Conservation (phyloP, 2,113 vertebrate species). For the Prolemur simus region DNA sequence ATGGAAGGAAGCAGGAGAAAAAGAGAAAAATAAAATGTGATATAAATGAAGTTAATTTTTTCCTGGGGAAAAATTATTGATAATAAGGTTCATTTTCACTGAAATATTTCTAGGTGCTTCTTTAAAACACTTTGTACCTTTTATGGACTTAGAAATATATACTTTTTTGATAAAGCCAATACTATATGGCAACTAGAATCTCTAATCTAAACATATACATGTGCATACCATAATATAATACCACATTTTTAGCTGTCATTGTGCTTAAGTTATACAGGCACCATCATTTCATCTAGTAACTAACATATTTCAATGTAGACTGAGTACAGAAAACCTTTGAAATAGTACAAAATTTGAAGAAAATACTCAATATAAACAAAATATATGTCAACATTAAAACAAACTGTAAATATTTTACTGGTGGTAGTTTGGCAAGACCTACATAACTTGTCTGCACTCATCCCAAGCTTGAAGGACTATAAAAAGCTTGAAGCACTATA, state of each 20-base stretch:
- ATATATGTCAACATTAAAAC: constrained; percentile 22
- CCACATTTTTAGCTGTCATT: not conserved
- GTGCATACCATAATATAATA: not conserved
- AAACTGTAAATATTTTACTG: constrained; percentile 53
- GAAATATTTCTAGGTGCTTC: not conserved
- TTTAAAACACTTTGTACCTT: not conserved
- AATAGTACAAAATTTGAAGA: constrained; percentile 6
- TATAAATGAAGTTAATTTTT: constrained; percentile 5
- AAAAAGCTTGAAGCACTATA: not conserved
- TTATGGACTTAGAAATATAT: not conserved
- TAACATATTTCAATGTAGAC: not conserved
- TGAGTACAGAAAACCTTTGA: not conserved
- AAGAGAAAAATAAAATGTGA: not conserved
- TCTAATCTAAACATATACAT: not conserved
- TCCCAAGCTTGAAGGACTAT: not conserved
- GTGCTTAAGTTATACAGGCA: not conserved
- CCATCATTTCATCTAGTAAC: not conserved
- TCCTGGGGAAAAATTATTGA: not conserved
- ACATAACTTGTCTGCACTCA: not conserved
- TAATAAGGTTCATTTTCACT: not conserved
- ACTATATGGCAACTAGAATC: not conserved
- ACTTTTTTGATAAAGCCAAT: not conserved
- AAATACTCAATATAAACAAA: constrained; percentile 63
- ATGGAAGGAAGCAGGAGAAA: not conserved
- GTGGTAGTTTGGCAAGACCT: constrained; percentile 7